phyloP scores from a whole-genome alignment of 1,140 invertebrate species.

The Heliothis virescens region DNA sequence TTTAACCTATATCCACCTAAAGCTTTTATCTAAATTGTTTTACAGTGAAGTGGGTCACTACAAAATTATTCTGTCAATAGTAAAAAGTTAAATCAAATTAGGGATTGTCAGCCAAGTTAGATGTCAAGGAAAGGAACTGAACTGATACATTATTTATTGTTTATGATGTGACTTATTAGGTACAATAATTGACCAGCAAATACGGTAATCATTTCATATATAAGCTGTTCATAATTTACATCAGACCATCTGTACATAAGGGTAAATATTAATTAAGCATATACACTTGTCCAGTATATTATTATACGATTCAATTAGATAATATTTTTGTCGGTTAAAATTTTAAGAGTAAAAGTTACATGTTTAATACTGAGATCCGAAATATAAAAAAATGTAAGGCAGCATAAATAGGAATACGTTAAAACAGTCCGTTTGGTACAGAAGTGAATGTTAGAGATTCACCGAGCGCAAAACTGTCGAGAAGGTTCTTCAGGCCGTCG shows the following conservation, averaged over 20 bases:
- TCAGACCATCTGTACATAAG: no score
- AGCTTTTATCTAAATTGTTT: constrained; percentile 46
- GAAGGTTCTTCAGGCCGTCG: not conserved
- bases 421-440: not conserved
- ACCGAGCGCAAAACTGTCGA: constrained; percentile 16
- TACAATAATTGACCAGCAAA: not conserved
- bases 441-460: constrained; percentile 22
- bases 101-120: not conserved
- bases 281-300: no score
- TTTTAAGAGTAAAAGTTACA: no score
- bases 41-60: constrained; percentile 6
- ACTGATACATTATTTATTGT: not conserved
- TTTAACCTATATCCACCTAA: constrained; percentile 7
- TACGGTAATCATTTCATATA: no score
- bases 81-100: not conserved
- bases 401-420: not conserved
- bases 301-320: no score
- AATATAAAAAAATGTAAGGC: not conserved
- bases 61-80: constrained; percentile 15
- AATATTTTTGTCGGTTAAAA: not conserved
- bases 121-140: not conserved
- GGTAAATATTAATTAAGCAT: no score
- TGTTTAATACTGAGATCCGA: no score
- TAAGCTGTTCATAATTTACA: no score
- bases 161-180: no score